These are phyloP conservation scores for Columba livia DNA, from an alignment of 2,113 vertebrate species.

Conservation along the genomic window DNA sequence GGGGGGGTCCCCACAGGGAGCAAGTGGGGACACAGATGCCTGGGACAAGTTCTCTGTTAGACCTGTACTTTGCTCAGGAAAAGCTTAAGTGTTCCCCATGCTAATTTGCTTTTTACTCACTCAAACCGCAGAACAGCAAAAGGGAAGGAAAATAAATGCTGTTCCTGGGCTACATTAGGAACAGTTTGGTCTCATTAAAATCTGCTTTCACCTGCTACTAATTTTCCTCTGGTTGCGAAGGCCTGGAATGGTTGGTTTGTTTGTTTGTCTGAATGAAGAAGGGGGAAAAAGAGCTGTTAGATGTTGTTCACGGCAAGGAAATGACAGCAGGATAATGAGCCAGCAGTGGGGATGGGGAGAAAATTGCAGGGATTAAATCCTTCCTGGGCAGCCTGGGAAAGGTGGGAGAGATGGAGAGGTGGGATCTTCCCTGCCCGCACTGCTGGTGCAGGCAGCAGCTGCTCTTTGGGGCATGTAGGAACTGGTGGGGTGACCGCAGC, in stretches of 20 bases:
- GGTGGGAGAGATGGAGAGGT: neutral
- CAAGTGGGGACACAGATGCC: neutral
- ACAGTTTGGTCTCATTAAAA: slow-evolving; percentile 52
- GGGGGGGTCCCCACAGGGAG: neutral
- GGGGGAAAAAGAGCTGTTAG: neutral
- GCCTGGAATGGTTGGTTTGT: neutral
- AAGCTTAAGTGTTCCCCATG: neutral
- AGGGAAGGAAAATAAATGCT: neutral
- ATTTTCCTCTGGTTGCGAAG: slow-evolving; percentile 54
- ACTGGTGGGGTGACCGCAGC: neutral
- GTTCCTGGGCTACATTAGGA: neutral
- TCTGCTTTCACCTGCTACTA: slow-evolving; percentile 61
- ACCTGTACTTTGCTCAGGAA: neutral
- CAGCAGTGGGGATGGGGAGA: neutral
- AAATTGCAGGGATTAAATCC: neutral
- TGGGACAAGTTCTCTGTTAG: neutral
- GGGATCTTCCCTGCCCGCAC: neutral
- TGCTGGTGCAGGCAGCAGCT: neutral
- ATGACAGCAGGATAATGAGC: neutral
- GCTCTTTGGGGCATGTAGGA: neutral
- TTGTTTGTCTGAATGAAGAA: neutral
- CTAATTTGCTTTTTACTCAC: neutral
- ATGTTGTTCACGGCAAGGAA: neutral
- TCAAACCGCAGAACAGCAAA: neutral
- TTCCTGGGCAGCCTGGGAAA: neutral